phyloP scores from a whole-genome alignment of 2,113 vertebrate genomes.

The Gobiocypris rarus region DNA sequence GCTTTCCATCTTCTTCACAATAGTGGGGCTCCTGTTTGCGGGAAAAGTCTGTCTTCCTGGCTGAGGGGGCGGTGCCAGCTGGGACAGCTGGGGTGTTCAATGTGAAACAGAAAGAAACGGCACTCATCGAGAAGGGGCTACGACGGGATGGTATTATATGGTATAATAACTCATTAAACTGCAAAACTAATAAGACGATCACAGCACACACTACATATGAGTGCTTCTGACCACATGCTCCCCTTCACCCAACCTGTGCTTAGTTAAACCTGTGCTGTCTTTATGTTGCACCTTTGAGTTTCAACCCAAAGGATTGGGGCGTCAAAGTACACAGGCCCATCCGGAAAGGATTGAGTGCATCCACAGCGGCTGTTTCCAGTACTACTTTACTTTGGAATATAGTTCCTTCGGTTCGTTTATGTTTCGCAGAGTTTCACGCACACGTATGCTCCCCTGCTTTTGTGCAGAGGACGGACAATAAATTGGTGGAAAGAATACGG shows the following conservation, averaged over 20 bases:
- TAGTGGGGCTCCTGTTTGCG: conserved; percentile 99
- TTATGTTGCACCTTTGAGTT: conserved; percentile 48
- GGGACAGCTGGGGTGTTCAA: conserved; percentile 63
- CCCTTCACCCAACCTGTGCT: conserved; percentile 44
- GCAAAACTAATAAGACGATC: not conserved
- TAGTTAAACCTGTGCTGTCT: conserved; percentile 33
- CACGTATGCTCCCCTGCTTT: not conserved
- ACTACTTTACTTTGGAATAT: conserved; percentile 7
- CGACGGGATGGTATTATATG: not conserved
- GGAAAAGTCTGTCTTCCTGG: conserved; percentile 99
- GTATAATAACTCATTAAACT: conserved; percentile 32
- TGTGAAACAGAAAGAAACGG: conserved; percentile 33
- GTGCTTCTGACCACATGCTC: conserved; percentile 1
- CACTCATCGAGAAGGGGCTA: not conserved
- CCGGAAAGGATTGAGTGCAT: not conserved
- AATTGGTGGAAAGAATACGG: conserved; percentile 1
- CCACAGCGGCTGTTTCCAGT: not conserved
- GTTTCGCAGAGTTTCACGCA: conserved; percentile 10
- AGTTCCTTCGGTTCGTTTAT: conserved; percentile 20
- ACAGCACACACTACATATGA: conserved; percentile 8
- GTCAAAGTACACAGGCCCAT: not conserved
- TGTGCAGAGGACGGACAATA: not conserved
- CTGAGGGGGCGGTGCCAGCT: conserved; percentile 76
- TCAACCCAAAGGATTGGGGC: not conserved
- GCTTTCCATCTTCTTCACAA: conserved; percentile 99